Evolutionary conservation across 2,888 invertebrate genomes (phyloP).

Genomic region (Brenthis hecate): DNA sequence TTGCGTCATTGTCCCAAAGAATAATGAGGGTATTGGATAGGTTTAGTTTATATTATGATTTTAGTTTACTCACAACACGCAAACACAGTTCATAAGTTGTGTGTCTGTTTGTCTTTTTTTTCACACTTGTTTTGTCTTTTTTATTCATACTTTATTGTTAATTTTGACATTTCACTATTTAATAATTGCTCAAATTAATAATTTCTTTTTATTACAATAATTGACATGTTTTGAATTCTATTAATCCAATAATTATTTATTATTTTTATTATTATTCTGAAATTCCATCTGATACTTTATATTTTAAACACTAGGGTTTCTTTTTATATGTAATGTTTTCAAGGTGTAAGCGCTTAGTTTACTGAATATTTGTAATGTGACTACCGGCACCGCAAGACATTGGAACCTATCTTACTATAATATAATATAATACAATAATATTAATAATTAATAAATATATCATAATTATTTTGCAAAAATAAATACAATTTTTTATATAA

Average conservation of each 20-base stretch:
- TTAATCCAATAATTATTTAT: too few relatives aligned
- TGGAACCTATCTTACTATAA: conserved; percentile 8
- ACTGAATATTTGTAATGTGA: not conserved
- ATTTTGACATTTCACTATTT: not conserved
- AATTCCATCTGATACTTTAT: too few relatives aligned
- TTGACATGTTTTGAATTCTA: too few relatives aligned
- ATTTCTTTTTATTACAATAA: too few relatives aligned
- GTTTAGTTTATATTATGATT: conserved; percentile 41
- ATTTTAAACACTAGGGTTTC: too few relatives aligned
- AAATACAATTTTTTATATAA: conserved; percentile 14
- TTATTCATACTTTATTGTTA: not conserved
- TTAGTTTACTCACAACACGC: not conserved
- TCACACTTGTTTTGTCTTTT: not conserved
- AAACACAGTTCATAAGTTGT: conserved; percentile 1
- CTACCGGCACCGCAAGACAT: not conserved
- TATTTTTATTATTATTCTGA: too few relatives aligned
- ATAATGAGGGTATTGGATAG: conserved; percentile 65
- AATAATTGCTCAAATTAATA: conserved; percentile 7
- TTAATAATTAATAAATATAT: conserved; percentile 9
- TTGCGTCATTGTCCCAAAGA: conserved; percentile 74
- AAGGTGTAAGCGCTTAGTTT: not conserved
- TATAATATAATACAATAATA: conserved; percentile 15
- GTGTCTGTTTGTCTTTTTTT: not conserved
- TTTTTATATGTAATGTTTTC: too few relatives aligned
- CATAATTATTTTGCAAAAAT: conserved; percentile 4